Conservation (phyloP, 1,140 invertebrate species). For the Sitophilus oryzae region DNA sequence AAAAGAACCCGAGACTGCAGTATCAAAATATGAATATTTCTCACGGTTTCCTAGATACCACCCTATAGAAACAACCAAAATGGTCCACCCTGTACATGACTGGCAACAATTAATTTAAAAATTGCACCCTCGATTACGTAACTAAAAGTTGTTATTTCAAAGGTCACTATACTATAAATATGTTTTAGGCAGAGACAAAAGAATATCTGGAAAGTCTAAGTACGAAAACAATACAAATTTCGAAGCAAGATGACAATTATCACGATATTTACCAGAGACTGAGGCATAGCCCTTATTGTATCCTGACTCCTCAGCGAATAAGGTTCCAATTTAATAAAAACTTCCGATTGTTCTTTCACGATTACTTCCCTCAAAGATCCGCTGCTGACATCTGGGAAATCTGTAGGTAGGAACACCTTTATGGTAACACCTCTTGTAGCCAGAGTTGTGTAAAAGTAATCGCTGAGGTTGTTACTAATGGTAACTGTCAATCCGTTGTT, state of each 20-base stretch:
- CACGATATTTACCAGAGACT: conserved; percentile 24
- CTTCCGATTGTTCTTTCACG: conserved; percentile 15
- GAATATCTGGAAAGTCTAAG: too few species aligned
- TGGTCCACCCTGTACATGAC: too few species aligned
- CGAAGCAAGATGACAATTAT: neutral
- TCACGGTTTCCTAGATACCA: too few species aligned
- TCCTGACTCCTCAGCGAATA: conserved; percentile 24
- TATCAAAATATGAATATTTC: too few species aligned
- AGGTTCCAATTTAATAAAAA: conserved; percentile 27
- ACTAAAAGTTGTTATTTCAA: too few species aligned
- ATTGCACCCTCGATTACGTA: neutral
- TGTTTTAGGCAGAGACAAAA: too few species aligned
- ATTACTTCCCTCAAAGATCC: conserved; percentile 35
- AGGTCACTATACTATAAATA: too few species aligned
- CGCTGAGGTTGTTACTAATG: conserved; percentile 19
- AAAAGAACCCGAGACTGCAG: too few species aligned
- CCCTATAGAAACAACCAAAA: too few species aligned
- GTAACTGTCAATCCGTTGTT: conserved; percentile 18
- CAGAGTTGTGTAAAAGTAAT: conserved; percentile 26
- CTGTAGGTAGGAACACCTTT: conserved; percentile 32
- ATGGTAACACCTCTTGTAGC: conserved; percentile 19
- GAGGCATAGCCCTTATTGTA: conserved; percentile 29
- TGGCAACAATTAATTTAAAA: too few species aligned
- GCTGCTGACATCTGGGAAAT: conserved; percentile 45
- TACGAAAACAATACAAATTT: too few species aligned